These are phyloP conservation scores for Rhadina sibilatrix DNA, from an alignment of 2,113 vertebrate genomes.

Conservation along the genomic window DNA sequence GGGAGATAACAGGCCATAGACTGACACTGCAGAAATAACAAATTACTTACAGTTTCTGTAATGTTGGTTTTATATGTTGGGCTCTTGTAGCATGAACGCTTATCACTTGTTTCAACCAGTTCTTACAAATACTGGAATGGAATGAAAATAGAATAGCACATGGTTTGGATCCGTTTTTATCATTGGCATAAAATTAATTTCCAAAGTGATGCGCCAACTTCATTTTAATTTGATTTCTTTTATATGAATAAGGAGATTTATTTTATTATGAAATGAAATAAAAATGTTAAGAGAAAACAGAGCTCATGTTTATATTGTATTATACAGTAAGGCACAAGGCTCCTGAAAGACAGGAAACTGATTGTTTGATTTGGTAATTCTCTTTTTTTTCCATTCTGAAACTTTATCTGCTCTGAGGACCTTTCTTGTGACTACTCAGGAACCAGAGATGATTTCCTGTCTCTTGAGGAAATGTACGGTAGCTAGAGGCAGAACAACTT, in stretches of 20 bases:
- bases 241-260: not conserved
- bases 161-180: not conserved
- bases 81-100: not conserved
- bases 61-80: not conserved
- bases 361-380: slow-evolving; percentile 12
- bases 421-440: not conserved
- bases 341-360: slow-evolving; percentile 8
- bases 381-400: not conserved
- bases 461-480: not conserved
- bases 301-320: not conserved
- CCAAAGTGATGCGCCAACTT: not conserved
- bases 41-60: not conserved
- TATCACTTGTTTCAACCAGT: not conserved
- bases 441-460: not conserved
- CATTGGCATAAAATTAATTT: not conserved
- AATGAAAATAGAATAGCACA: not conserved
- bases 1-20: not conserved
- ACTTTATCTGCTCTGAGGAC: not conserved
- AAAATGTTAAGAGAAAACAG: not conserved
- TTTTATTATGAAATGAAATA: not conserved
- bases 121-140: not conserved
- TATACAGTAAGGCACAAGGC: not conserved
- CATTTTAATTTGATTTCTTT: not conserved
- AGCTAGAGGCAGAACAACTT: not conserved
- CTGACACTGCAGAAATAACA: not conserved